Base-by-base conservation (phyloP, 2,888 invertebrate species). In the Mamestra brassicae region DNA sequence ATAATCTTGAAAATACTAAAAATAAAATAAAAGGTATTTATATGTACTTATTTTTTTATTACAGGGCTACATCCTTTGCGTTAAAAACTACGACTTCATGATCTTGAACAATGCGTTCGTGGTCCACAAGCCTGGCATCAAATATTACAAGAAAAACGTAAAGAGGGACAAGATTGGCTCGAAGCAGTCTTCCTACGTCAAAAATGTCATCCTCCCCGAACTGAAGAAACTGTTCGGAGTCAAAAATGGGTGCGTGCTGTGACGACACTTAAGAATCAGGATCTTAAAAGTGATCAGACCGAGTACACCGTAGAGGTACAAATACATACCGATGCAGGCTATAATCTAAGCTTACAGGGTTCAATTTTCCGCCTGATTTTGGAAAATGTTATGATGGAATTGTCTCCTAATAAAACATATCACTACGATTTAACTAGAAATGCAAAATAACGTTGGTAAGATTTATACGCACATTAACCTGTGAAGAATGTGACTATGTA, bases 101-200 rank as follows among this genome's bases (percentile, higher is more conserved):
- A 99, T 99, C 88, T 95, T 99, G 91, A 98, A 99, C 96, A 99
- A 99, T 94, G 99, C 98, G n/a, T 99, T 99, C 94, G 97, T 99
- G 76, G 98, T 98, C 68, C 99, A 99, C 95, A 98, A 98, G 88
- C 99, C 99, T 0, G 99, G 99, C 67, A 99, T 99, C 87, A 99
- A 99, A 93, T 97, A 98, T 69, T 97, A 98, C 93, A 98, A 97
- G 90, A 98, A 98, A 91, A 98, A 99, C 91, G 96, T 97, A 38
- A 98, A 98, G 85, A 97, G 99, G 70, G 98, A 98, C 67, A 97
- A 97, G 90, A 96, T 98, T 71, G 98, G 98, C 8, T 97, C 97
- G 58, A 98, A 98, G 90, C 98, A 98, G 86, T 98, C 98, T 90
- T 97, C 97, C 80, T 97, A 98, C 85, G 98, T 99, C 85, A 98